Evolutionary conservation across 2,888 invertebrate genomes (phyloP), one percentile per base, ranked within the genome.

Genomic region (Trypoxylon attenuatum): DNA sequence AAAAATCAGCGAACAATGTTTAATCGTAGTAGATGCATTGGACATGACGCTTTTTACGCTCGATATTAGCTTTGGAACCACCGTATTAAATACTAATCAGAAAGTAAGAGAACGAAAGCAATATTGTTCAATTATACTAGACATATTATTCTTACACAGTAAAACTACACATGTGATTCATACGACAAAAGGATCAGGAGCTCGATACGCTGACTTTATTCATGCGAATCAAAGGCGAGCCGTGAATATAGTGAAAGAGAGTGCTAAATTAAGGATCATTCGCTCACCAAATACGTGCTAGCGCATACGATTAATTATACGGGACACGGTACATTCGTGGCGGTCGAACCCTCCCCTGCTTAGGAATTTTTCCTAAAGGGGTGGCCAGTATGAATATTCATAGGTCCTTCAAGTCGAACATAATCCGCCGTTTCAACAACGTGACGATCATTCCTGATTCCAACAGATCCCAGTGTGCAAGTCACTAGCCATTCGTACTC

Each of bases 281-380:
- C 50, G 42, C 59, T 63, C 62, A 75, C 51, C 54, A 43, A 25
- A 46, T 61, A 64, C 73, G 73, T 73, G 73, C 45, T 46, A 42
- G 33, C 60, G 71, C 73, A 75, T 77, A 75, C 75, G 77, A 82
- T 83, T 82, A 81, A 83, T 83, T 82, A 83, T 75, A 81, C 78
- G 71, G 77, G 78, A 79, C 73, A 54, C 56, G 43, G 29, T 47
- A 50, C 42, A 66, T 49, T 45, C 54, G 8, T 25, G 5, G 39
- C 46, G 38, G 18, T 19, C 23, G 25, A 5, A 8, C 53, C 47
- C 39, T 4, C 16, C 51, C 38, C 51, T 60, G 67, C 55, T 68
- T 67, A 68, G 67, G 67, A 68, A 55, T 68, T 52, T 67, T 68
- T 67, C 55, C 50, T 42, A 19, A 51, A 38, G 51, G 67, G 66